Conservation (phyloP, 1,140 invertebrate genomes). For the Tetramorium alpestre region DNA sequence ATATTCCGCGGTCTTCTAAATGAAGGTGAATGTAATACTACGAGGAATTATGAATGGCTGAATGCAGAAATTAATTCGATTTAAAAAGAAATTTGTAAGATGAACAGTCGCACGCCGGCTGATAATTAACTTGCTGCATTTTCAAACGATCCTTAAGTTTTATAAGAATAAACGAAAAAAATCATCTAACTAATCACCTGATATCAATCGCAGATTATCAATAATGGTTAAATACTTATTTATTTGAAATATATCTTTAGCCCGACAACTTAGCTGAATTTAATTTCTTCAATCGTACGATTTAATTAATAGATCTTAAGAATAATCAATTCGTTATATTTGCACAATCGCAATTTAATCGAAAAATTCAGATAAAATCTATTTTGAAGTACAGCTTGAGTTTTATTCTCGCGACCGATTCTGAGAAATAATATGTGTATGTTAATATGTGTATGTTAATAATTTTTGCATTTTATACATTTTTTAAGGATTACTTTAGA, state of each 20-base stretch:
- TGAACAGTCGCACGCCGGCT: neutral
- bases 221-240: neutral
- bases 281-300: neutral
- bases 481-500: too few relatives aligned
- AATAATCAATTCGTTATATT: neutral
- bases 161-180: neutral
- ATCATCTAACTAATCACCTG: neutral
- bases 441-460: too few relatives aligned
- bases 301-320: neutral
- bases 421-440: too few relatives aligned
- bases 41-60: neutral
- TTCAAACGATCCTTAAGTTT: slow-evolving; percentile 8
- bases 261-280: neutral
- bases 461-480: too few relatives aligned
- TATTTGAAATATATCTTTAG: neutral
- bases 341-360: too few relatives aligned
- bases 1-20: neutral
- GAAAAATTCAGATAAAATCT: too few relatives aligned
- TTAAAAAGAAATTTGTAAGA: slow-evolving; percentile 25
- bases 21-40: neutral
- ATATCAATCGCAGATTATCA: neutral
- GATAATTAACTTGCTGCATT: neutral
- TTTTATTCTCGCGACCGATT: too few relatives aligned
- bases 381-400: too few relatives aligned
- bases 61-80: slow-evolving; percentile 32